Conservation (phyloP, 2,113 vertebrate genomes). For the Trichomycterus rosablanca region DNA sequence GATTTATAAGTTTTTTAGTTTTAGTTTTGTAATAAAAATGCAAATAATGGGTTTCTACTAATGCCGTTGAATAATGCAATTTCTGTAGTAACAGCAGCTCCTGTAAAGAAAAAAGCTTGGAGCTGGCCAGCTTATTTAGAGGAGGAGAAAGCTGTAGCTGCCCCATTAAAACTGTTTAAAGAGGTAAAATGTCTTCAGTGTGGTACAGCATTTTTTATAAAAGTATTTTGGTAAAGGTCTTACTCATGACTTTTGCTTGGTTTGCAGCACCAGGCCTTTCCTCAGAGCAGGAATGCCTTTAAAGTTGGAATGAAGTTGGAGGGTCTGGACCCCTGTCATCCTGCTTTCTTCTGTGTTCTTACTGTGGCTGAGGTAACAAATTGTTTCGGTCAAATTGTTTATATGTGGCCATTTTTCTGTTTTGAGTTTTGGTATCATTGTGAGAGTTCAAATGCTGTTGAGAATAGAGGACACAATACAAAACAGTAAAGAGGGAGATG, state of each 20-base stretch:
- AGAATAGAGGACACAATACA: too few species aligned
- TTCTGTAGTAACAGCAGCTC: conserved; percentile 61
- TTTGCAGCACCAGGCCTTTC: conserved; percentile 86
- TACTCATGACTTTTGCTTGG: conserved; percentile 18
- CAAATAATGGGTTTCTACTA: too few species aligned
- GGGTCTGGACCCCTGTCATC: conserved; percentile 89
- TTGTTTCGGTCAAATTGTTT: too few species aligned
- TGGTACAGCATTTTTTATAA: too few species aligned
- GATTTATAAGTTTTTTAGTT: too few species aligned
- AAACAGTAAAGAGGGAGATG: too few species aligned
- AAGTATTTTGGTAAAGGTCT: too few species aligned
- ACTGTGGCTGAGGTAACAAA: conserved; percentile 83
- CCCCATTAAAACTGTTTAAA: conserved; percentile 91
- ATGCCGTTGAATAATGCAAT: conserved; percentile 18
- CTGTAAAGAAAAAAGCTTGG: conserved; percentile 87
- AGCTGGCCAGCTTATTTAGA: conserved; percentile 94
- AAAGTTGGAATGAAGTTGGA: conserved; percentile 96
- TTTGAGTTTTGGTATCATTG: too few species aligned
- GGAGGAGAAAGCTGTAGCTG: conserved; percentile 83
- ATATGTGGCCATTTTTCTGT: too few species aligned
- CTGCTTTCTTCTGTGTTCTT: conserved; percentile 90
- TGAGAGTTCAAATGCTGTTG: too few species aligned
- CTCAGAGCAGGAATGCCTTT: conserved; percentile 93
- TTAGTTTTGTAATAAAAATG: too few species aligned
- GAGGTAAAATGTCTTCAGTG: conserved; percentile 86